Evolutionary conservation across 2,797 vertebrate species (phyloP), one percentile per base, ranked within the genome.

Genomic region (Threskiornis aethiopicus): DNA sequence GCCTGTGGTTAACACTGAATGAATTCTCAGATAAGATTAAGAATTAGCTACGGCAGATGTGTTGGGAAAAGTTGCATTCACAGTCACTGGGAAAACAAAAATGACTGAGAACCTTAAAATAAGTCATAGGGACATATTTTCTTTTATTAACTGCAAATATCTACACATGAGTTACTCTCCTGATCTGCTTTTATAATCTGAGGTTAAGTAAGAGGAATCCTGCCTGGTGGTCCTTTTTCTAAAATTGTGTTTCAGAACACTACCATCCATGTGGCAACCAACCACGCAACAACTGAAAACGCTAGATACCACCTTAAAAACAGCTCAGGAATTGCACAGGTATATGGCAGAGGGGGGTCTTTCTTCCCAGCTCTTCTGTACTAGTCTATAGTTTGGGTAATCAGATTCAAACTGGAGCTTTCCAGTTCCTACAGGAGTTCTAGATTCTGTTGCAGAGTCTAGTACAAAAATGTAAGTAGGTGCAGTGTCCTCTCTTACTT

Each of bases 11-110:
- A 96, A 93, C n/a, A 35, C 1, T 37, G 58, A 88, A 64, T 65
- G 58, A 77, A 61, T 96, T 96, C 89, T 94, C 61, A 86, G 41
- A 37, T 26, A 39, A 87, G n/a, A 42, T 67, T 84, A 91, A 82
- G 39, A 80, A 89, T 86, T 44, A 67, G 87, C 11, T 9, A 13
- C 5, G 26, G 19, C 18, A 49, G 12, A n/a, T 42, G 2, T 18
- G 31, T 19, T 33, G 11, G 26, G 22, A 66, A 72, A 91, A 73
- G 5, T 1, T 9, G 0, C 3, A 16, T 65, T 84, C 33, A n/a
- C 4, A 1, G 13, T 42, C 33, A 25, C 3, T 12, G 5, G 7
- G 8, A 69, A 87, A 89, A 26, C 3, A 64, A 41, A 77, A 75
- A 46, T 16, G 0, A 7, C 3, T 3, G 6, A 11, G 12, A 72